Evolutionary conservation across 2,888 invertebrate species (phyloP), one percentile per base, ranked within the genome.

Genomic region (Therioaphis trifolii): DNA sequence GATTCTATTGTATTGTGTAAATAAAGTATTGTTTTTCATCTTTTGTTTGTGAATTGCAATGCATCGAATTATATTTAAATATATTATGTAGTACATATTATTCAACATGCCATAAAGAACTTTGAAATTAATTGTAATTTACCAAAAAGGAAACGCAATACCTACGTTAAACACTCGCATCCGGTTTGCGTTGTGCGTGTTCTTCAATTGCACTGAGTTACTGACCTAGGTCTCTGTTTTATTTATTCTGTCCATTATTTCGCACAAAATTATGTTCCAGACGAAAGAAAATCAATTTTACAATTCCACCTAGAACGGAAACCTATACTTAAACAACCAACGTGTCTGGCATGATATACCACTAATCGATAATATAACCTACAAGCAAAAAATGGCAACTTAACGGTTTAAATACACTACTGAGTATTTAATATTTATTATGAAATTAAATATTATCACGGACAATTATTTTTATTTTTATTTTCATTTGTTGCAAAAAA

Each of bases 151-250:
- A 58, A 58, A 58, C 58, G 58, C 58, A 21, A 58, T 58, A 55
- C 55, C 55, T 55, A 58, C 58, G 58, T 24, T 58, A 58, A 58
- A 58, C 58, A 21, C 29, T 18, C 27, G 49, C 21, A 21, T 74
- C 74, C 74, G 55, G 55, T 58, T 55, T 11, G 35, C 74, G 76
- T 76, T 21, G 69, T 21, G 24, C 43, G 46, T 40, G 40, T 43
- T 69, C 24, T 21, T 69, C 29, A 35, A 52, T 15, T 2, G 46
- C 61, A 14, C 3, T 4, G 52, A 14, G 72, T 82, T 35, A 82
- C 80, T 82, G 80, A 82, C 80, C 80, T 82, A 82, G 35, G 80
- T 58, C 15, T 72, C 58, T 27, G 49, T 82, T 72, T 72, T 72
- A 4, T 82, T 49, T 49, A 15, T 46, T n/a, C n/a, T 77, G 76